These are phyloP conservation scores for Cyclopterus lumpus DNA, from an alignment of 2,797 vertebrate species.

Conservation along the genomic window DNA sequence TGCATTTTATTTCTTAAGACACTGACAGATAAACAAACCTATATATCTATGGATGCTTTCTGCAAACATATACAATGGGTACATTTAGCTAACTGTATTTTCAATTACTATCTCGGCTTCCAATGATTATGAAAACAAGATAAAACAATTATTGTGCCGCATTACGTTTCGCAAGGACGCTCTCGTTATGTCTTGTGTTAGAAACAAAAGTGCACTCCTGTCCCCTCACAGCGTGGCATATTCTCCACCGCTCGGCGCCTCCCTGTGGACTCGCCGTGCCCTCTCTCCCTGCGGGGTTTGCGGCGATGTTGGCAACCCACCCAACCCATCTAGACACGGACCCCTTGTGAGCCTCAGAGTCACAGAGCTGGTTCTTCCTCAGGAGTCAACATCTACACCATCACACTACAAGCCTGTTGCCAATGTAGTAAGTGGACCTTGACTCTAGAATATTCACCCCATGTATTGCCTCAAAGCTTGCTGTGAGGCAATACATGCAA, in stretches of 20 bases:
- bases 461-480: background rate
- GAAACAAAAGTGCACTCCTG: no score
- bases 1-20: no score
- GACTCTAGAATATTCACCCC: background rate
- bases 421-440: background rate
- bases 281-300: no score
- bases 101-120: background rate
- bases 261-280: no score
- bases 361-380: background rate
- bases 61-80: background rate
- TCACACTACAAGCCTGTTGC: background rate
- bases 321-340: no score
- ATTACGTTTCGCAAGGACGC: background rate
- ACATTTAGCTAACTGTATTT: background rate
- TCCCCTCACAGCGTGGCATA: no score
- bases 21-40: background rate
- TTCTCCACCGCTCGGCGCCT: no score
- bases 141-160: background rate
- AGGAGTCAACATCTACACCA: background rate
- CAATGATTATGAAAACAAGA: background rate
- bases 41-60: background rate
- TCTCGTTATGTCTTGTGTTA: no score
- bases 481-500: background rate
- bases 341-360: background rate
- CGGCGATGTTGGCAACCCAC: no score